phyloP scores from a whole-genome alignment of 1,140 invertebrate species.

The Apolygus lucorum region DNA sequence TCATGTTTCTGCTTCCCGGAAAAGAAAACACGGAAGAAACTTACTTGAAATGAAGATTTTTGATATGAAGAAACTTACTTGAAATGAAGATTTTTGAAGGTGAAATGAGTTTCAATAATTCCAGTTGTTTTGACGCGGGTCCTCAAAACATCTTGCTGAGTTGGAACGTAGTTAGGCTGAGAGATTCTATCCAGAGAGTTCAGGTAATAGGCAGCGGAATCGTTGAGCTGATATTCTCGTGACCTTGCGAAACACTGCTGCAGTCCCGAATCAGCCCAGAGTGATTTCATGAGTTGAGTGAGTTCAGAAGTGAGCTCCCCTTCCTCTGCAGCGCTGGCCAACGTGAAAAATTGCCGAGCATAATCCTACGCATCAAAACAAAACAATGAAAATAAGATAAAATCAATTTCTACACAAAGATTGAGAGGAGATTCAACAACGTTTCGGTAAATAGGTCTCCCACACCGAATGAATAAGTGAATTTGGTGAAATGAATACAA shows the following conservation, averaged over 20 bases:
- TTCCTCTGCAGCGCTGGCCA: slow-evolving; percentile 75
- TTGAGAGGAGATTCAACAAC: too few species aligned
- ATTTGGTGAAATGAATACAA: too few species aligned
- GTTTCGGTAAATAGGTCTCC: too few species aligned
- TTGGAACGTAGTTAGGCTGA: slow-evolving; percentile 72
- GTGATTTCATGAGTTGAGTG: slow-evolving; percentile 77
- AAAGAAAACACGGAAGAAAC: too few species aligned
- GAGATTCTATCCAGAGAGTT: slow-evolving; percentile 76
- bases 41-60: background rate
- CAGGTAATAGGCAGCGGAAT: slow-evolving; percentile 86
- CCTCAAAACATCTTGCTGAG: slow-evolving; percentile 83
- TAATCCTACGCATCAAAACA: slow-evolving; percentile 57
- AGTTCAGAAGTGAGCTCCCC: slow-evolving; percentile 72
- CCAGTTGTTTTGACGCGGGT: slow-evolving; percentile 93
- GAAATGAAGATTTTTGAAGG: slow-evolving; percentile 84
- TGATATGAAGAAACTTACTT: slow-evolving; percentile 49
- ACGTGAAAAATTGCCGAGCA: slow-evolving; percentile 78
- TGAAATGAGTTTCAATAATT: slow-evolving; percentile 89
- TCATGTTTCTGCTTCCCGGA: too few species aligned
- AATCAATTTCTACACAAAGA: too few species aligned
- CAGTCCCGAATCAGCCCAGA: slow-evolving; percentile 84
- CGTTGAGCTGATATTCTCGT: slow-evolving; percentile 89
- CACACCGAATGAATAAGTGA: too few species aligned
- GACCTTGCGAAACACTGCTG: slow-evolving; percentile 74
- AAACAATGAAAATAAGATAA: too few species aligned